phyloP scores from a whole-genome alignment of 2,888 invertebrate species.

The Alviniconcha strummeri region DNA sequence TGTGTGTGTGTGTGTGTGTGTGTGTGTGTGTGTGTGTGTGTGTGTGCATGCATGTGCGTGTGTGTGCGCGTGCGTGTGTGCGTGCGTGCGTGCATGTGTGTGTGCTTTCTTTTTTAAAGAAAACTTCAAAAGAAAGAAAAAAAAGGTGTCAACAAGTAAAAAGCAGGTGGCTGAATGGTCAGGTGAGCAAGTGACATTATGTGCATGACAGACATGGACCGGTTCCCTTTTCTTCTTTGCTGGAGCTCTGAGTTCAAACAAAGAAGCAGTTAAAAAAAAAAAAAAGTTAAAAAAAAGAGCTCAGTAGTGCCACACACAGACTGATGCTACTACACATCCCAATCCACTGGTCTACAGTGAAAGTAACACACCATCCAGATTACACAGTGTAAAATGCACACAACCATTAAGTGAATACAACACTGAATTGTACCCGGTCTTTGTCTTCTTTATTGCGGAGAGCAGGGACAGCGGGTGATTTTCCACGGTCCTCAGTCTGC shows the following conservation, averaged over 20 bases:
- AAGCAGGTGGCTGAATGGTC: background rate
- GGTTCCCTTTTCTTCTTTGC: background rate
- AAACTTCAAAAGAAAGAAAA: background rate
- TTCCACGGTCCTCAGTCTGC: slow-evolving; percentile 33
- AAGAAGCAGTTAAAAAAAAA: background rate
- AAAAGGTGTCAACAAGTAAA: background rate
- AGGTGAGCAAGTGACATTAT: too few species aligned
- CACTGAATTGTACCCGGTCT: slow-evolving; percentile 7
- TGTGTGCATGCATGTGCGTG: slow-evolving; percentile 4
- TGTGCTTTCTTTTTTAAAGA: background rate
- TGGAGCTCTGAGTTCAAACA: background rate
- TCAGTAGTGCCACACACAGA: background rate
- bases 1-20: background rate
- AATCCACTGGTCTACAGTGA: background rate
- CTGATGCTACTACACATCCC: background rate
- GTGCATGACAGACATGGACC: too few species aligned
- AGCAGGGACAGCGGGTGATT: slow-evolving; percentile 57
- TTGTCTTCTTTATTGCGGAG: slow-evolving; percentile 43
- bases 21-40: background rate
- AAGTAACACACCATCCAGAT: background rate
- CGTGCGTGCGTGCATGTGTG: background rate
- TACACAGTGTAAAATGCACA: too few species aligned
- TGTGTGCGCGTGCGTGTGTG: background rate
- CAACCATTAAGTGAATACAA: background rate
- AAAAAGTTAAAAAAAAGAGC: background rate